These are phyloP conservation scores for Pterobdella sp. DNA, from an alignment of 2,888 invertebrate species.

Conservation along the genomic window DNA sequence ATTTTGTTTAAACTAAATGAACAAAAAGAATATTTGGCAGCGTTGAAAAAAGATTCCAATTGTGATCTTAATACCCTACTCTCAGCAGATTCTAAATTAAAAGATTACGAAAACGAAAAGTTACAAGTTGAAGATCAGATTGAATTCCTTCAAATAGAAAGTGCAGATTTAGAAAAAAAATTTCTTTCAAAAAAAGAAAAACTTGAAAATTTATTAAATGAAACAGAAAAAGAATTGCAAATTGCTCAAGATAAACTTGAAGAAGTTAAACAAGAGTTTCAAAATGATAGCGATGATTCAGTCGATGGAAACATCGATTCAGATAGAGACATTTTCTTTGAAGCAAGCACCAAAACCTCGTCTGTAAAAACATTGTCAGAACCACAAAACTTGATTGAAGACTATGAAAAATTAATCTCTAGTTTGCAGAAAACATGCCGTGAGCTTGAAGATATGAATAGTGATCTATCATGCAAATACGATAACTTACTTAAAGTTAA, in stretches of 20 bases:
- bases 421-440: constrained; percentile 3
- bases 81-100: neutral
- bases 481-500: neutral
- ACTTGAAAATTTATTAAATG: constrained; percentile 18
- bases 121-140: constrained; percentile 14
- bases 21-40: neutral
- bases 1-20: neutral
- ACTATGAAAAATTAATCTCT: neutral
- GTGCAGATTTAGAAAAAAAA: constrained; percentile 12
- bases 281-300: neutral
- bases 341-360: neutral
- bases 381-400: neutral
- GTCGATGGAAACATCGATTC: neutral
- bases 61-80: neutral
- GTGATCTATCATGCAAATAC: constrained; percentile 3
- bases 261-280: neutral
- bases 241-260: constrained; percentile 9
- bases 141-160: neutral
- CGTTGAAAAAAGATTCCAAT: neutral
- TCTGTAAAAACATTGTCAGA: neutral
- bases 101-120: neutral
- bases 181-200: constrained; percentile 23
- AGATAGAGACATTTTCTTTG: neutral
- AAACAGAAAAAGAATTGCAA: constrained; percentile 24
- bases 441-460: neutral